Evolutionary conservation across 2,797 vertebrate species (phyloP), one percentile per base, ranked within the genome.

Genomic region (Chelon auratus): DNA sequence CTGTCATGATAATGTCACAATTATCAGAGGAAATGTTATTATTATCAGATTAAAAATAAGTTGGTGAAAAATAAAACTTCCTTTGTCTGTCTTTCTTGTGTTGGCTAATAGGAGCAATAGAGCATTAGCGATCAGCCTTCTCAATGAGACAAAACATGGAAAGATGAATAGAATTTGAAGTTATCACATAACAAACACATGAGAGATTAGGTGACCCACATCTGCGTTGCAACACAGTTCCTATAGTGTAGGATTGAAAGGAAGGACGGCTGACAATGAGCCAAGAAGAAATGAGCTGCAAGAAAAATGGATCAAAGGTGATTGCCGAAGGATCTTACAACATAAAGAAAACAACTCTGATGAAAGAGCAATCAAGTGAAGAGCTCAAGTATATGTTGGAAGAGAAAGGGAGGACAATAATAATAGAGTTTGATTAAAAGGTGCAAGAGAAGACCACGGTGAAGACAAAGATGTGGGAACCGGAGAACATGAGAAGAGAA

Each of bases 401-500:
- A 15, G 65, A 62, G 51, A 66, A 37, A 61, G 36, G 54, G 48
- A 71, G 33, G 72, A 71, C 30, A 64, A 57, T 22, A 39, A 62
- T 45, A 58, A 73, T 52, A 56, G 11, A 57, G 43, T 2, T 4
- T 61, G 62, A 76, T 69, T 82, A 69, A 82, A 82, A 62, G 22
- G 37, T 24, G 62, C 75, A 68, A 62, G 55, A 62, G 54, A 52
- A 48, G 70, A 86, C 68, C 75, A 50, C 37, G 42, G 78, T 63
- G 47, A 59, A 62, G 58, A 86, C 56, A 75, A 68, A 40, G 65
- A 79, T 72, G 72, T 17, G 48, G 60, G 73, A 73, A 69, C 60
- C 51, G 42, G 77, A 81, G 84, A 88, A 81, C 63, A 73, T 5
- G 72, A 85, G 83, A 83, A 53, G 79, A 83, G 54, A 79, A 69